Base-by-base conservation (phyloP, 2,888 invertebrate species). In the Macrosoma leucophasiata region DNA sequence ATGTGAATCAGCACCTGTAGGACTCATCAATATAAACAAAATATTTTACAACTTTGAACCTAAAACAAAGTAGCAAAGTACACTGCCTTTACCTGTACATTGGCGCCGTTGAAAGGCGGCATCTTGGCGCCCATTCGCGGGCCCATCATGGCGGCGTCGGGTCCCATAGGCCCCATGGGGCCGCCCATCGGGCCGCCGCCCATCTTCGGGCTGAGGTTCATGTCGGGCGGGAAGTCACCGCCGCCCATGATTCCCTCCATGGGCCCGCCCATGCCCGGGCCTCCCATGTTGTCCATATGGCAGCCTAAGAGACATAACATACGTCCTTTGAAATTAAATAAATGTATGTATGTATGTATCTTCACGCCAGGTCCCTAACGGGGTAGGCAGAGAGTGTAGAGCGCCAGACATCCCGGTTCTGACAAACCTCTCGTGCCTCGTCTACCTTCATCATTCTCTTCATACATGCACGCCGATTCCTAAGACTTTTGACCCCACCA, bases 61-160 rank as follows among this genome's bases (percentile, higher is more conserved):
- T n/a, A n/a, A n/a, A n/a, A n/a, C n/a, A n/a, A n/a, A n/a, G n/a
- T n/a, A n/a, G n/a, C n/a, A n/a, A n/a, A n/a, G n/a, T n/a, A n/a
- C n/a, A n/a, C n/a, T n/a, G 97, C 94, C 77, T 97, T 97, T 13
- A 98, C 96, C 78, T 95, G 95, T 22, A 95, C 92, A 72, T 95
- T 97, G 6, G 85, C 84, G 5, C 85, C 86, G 62, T 87, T 88
- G 55, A 87, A 88, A 5, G 89, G 89, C 9, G 82, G 72, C 84
- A 84, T 84, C 44, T 84, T 85, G 17, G 76, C 79, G 28, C 66
- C 88, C 71, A 88, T 86, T 8, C 87, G 82, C 24, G 91, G 90
- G 11, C 89, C 90, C 86, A 88, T 88, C 87, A 89, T 89, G 30
- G 87, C 86, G 63, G 67, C 84, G 72, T 79, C 87, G 59, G 64